phyloP scores from a whole-genome alignment of 2,113 vertebrate species.

The Sturnira hondurensis region DNA sequence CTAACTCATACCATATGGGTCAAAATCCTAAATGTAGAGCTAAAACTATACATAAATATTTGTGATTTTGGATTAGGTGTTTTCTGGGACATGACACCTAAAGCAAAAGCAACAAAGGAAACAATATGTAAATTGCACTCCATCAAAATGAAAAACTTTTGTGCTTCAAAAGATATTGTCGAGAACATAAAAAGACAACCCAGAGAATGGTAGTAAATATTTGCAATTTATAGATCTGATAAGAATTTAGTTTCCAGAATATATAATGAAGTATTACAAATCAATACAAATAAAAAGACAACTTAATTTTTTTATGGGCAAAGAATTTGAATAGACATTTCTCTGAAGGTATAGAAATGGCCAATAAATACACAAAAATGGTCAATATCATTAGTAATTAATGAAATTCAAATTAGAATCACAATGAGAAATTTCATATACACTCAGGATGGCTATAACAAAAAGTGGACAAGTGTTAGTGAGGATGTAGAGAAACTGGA shows the following conservation, averaged over 20 bases:
- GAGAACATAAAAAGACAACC: background rate
- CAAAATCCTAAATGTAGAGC: background rate
- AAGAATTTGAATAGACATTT: background rate
- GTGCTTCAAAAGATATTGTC: background rate
- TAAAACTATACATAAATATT: background rate
- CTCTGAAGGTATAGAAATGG: background rate
- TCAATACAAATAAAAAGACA: background rate
- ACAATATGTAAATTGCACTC: background rate
- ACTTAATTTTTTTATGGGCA: background rate
- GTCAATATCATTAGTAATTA: background rate
- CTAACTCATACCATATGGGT: background rate
- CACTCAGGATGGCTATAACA: background rate
- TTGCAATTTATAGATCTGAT: background rate
- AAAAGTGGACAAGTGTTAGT: background rate
- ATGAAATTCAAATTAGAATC: background rate
- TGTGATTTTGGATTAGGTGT: background rate
- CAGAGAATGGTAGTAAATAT: background rate
- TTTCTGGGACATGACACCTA: background rate
- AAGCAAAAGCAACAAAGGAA: background rate
- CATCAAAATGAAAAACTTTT: background rate
- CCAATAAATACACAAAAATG: background rate
- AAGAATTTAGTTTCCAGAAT: background rate
- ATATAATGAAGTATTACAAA: background rate
- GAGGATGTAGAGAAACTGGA: background rate
- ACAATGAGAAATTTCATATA: background rate